Conservation (phyloP, 2,113 vertebrate genomes). For the Felis catus region DNA sequence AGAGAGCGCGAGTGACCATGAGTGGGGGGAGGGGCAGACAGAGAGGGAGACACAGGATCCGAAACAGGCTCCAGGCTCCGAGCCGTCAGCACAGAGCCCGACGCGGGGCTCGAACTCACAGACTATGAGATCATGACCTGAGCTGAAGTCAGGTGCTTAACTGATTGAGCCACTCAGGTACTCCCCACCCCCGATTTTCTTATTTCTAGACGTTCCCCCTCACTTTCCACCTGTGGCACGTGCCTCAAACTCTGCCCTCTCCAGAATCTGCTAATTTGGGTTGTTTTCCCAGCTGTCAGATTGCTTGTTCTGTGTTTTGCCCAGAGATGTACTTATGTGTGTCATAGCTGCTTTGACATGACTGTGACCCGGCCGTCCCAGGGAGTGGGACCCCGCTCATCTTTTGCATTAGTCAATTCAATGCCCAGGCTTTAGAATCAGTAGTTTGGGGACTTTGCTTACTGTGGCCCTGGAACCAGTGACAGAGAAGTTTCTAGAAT, state of each 20-base stretch:
- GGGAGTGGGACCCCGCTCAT: background rate
- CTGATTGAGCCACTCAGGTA: too few species aligned
- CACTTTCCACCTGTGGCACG: background rate
- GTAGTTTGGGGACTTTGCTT: background rate
- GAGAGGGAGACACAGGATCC: too few species aligned
- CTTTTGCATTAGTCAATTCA: background rate
- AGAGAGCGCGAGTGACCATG: too few species aligned
- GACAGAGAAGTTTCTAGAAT: background rate
- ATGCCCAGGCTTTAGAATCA: background rate
- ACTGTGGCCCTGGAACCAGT: background rate
- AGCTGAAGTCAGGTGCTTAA: too few species aligned
- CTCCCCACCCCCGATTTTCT: too few species aligned
- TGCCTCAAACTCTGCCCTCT: background rate
- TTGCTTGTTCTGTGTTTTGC: background rate
- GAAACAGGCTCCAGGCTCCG: too few species aligned
- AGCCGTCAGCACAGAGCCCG: too few species aligned
- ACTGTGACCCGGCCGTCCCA: background rate
- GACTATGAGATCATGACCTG: too few species aligned
- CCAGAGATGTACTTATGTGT: fast-evolving
- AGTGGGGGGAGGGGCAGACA: too few species aligned
- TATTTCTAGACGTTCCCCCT: background rate
- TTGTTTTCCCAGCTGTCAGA: background rate
- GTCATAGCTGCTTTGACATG: too few species aligned
- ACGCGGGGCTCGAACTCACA: too few species aligned
- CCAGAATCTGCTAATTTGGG: background rate